Evolutionary conservation across 2,888 invertebrate species (phyloP).

Genomic region (Polietes domitor): DNA sequence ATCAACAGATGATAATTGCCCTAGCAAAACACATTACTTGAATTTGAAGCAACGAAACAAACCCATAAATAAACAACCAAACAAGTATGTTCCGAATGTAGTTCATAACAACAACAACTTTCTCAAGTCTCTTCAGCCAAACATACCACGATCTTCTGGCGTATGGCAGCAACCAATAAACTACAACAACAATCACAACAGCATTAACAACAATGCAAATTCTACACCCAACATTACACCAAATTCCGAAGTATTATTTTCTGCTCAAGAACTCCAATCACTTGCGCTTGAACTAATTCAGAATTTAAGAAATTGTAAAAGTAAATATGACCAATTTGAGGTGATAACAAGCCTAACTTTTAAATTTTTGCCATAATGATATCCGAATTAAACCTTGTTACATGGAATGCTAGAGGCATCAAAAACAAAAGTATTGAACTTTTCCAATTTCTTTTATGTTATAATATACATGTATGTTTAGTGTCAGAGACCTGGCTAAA

Average conservation of each 20-base stretch:
- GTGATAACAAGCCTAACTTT: background rate
- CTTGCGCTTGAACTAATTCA: background rate
- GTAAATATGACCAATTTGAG: too few relatives aligned
- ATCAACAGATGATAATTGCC: slow-evolving; percentile 1
- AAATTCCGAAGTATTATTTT: background rate
- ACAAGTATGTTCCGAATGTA: background rate
- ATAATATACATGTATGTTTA: background rate
- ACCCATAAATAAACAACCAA: background rate
- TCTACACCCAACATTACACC: background rate
- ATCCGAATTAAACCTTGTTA: background rate
- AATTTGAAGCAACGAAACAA: background rate
- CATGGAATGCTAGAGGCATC: background rate
- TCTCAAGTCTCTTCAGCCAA: background rate
- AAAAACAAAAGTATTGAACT: background rate
- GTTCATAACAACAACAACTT: background rate
- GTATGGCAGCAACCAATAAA: background rate
- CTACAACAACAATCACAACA: too few relatives aligned
- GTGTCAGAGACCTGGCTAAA: background rate
- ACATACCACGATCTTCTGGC: background rate
- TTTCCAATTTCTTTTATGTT: background rate
- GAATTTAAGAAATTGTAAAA: background rate
- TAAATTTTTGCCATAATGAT: background rate
- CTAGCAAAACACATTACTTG: background rate
- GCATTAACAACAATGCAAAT: background rate
- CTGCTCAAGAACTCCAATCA: background rate